These are phyloP conservation scores for Spinus olivaceus DNA, from an alignment of 2,797 vertebrate genomes.

Conservation along the genomic window DNA sequence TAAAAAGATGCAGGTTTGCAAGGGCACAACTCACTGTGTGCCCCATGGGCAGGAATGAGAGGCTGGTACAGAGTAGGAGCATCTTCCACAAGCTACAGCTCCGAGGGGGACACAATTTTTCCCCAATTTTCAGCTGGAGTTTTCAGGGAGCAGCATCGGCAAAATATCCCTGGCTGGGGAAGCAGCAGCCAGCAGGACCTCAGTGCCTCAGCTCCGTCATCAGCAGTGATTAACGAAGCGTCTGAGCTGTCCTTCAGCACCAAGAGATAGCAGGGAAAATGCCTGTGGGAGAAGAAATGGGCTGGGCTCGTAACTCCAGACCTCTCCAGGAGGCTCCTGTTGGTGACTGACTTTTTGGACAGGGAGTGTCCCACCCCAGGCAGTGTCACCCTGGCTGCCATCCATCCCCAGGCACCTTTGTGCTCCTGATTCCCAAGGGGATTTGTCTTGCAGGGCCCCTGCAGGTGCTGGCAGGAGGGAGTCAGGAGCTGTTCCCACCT, in stretches of 20 bases:
- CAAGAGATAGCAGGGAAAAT: accelerated
- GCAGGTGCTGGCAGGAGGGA: neutral
- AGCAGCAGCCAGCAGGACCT: accelerated
- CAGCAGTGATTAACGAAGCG: accelerated
- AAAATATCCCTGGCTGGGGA: neutral
- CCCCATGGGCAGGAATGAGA: neutral
- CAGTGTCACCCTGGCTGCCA: accelerated
- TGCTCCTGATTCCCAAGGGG: neutral
- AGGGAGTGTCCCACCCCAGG: neutral
- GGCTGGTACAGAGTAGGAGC: neutral
- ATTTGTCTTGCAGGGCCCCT: neutral
- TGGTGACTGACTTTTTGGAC: accelerated
- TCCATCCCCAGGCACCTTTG: neutral
- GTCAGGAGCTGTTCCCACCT: neutral
- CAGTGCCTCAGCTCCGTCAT: accelerated
- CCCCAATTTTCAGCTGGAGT: neutral
- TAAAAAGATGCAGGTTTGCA: neutral
- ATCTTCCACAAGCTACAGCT: accelerated
- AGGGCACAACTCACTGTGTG: neutral
- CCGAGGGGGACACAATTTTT: accelerated
- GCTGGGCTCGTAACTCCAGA: neutral
- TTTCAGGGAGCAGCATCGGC: neutral
- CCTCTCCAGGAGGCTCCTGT: neutral
- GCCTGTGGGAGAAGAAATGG: neutral
- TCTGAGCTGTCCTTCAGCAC: neutral